phyloP scores from a whole-genome alignment of 1,140 invertebrate genomes.

The Nasonia vitripennis region DNA sequence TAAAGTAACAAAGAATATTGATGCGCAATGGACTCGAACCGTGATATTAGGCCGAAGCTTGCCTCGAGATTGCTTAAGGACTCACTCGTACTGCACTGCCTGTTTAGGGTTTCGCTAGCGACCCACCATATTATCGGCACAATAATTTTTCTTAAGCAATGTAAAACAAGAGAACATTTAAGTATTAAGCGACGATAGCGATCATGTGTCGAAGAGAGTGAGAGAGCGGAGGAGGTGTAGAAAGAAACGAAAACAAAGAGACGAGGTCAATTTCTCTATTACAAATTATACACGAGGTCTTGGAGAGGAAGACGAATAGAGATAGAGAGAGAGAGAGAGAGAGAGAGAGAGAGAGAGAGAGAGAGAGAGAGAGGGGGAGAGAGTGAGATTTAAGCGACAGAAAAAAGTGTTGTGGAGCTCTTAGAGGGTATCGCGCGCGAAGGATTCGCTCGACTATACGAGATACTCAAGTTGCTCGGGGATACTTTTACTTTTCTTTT shows the following conservation, averaged over 20 bases:
- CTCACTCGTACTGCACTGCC: constrained; percentile 76
- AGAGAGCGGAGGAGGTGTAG: neutral
- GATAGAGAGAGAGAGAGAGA: neutral
- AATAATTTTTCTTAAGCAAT: constrained; percentile 76
- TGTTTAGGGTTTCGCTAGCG: constrained; percentile 75
- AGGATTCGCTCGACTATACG: constrained; percentile 7
- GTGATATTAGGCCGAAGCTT: constrained; percentile 77
- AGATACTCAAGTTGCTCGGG: constrained; percentile 56
- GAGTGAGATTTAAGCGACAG: constrained; percentile 29
- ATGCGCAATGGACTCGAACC: constrained; percentile 75
- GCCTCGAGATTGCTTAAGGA: constrained; percentile 76
- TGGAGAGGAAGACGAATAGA: constrained; percentile 34
- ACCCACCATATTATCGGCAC: constrained; percentile 76
- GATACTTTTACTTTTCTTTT: constrained; percentile 66
- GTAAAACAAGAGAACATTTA: constrained; percentile 61
- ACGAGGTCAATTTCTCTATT: constrained; percentile 51
- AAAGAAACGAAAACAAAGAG: neutral
- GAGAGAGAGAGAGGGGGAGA: neutral
- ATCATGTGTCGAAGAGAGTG: neutral
- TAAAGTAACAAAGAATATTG: constrained; percentile 59
- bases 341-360: neutral
- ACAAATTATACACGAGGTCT: constrained; percentile 41
- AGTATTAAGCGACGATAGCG: constrained; percentile 37
- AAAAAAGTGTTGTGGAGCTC: constrained; percentile 35
- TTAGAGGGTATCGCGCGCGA: constrained; percentile 57